Conservation (phyloP, 2,113 vertebrate species). For the Brachypodius melanocephalos region DNA sequence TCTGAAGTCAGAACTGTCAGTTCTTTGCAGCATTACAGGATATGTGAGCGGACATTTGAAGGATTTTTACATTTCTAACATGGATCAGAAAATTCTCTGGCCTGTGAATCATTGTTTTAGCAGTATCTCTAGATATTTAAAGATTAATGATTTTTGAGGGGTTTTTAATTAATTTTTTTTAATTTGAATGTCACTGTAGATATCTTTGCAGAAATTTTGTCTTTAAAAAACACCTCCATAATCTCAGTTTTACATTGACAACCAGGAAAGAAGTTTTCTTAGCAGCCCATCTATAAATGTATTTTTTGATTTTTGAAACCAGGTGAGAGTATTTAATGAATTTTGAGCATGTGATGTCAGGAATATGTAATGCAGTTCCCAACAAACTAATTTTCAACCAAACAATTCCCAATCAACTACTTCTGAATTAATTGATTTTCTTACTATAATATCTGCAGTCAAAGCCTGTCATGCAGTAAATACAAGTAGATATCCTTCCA, state of each 20-base stretch:
- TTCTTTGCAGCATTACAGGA: not conserved
- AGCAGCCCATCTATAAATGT: not conserved
- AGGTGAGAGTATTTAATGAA: rapidly evolving
- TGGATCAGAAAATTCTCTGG: not conserved
- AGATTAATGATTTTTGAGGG: rapidly evolving
- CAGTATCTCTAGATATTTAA: not conserved
- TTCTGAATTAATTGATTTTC: not conserved
- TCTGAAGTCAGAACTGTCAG: not conserved
- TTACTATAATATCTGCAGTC: not conserved
- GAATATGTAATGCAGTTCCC: not conserved
- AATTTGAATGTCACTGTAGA: not conserved
- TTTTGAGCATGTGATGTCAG: not conserved
- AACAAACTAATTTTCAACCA: not conserved
- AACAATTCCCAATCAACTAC: not conserved
- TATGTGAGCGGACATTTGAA: not conserved
- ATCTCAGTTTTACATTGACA: not conserved
- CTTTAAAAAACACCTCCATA: not conserved
- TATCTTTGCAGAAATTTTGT: not conserved
- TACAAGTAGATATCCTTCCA: not conserved
- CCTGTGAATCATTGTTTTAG: not conserved
- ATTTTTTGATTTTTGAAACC: not conserved
- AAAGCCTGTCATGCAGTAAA: not conserved
- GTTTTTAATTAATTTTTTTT: not conserved
- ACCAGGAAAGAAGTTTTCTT: not conserved
- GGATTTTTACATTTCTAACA: not conserved